phyloP scores from a whole-genome alignment of 2,797 vertebrate species.

The Chelon labrosus region DNA sequence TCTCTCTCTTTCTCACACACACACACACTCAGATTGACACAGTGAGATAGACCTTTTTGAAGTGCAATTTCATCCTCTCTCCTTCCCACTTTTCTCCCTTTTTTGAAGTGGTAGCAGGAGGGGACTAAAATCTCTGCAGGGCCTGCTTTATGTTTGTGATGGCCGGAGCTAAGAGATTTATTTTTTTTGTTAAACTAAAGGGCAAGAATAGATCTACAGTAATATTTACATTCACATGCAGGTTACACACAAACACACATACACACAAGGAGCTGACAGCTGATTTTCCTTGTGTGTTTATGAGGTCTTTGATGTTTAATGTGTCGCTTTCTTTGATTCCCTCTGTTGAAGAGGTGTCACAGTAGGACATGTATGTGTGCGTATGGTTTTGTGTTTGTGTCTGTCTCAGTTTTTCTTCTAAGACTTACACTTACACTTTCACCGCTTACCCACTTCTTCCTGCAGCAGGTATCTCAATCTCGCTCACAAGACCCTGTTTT shows the following conservation, averaged over 20 bases:
- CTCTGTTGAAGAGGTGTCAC: constrained; percentile 39
- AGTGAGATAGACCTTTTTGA: constrained; percentile 67
- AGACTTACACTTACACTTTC: background rate
- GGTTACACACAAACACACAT: constrained; percentile 6
- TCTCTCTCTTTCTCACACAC: constrained; percentile 19
- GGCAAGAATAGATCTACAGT: constrained; percentile 30
- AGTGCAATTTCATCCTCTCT: constrained; percentile 68
- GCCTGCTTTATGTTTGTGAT: constrained; percentile 35
- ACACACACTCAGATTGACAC: constrained; percentile 44
- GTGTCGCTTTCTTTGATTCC: constrained; percentile 67
- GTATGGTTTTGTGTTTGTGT: constrained; percentile 24
- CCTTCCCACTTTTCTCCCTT: constrained; percentile 37
- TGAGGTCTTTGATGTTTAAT: constrained; percentile 74
- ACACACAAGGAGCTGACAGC: constrained; percentile 51
- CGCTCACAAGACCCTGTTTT: constrained; percentile 19
- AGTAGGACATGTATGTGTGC: constrained; percentile 24
- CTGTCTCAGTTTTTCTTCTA: constrained; percentile 18
- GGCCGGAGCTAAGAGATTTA: constrained; percentile 27
- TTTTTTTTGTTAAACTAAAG: constrained; percentile 48
- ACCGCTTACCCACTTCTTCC: constrained; percentile 22
- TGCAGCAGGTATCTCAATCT: constrained; percentile 60
- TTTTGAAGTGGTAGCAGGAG: constrained; percentile 18
- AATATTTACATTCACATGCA: constrained; percentile 11
- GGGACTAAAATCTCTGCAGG: constrained; percentile 46
- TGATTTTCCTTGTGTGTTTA: constrained; percentile 67